phyloP scores from a whole-genome alignment of 2,113 vertebrate species.

The Dipodomys stephensi region DNA sequence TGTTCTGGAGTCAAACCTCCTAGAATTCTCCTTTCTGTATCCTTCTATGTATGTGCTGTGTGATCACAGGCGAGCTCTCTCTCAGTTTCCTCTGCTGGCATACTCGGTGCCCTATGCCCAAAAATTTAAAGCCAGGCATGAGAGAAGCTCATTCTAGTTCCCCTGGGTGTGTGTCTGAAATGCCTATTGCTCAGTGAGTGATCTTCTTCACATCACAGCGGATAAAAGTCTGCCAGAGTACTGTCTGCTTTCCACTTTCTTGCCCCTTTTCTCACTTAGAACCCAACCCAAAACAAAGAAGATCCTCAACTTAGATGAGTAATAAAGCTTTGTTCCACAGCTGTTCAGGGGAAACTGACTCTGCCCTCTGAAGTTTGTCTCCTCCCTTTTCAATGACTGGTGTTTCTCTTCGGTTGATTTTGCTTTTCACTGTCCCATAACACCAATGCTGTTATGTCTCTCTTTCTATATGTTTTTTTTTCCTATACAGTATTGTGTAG shows the following conservation, averaged over 20 bases:
- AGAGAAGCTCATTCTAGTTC: no score
- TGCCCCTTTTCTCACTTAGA: background rate
- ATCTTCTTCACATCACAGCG: rapidly evolving
- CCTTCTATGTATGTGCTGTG: no score
- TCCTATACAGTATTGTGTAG: background rate
- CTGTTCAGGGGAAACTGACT: no score
- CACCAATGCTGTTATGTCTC: no score
- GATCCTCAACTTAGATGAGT: background rate
- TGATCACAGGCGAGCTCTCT: background rate
- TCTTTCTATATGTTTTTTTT: background rate
- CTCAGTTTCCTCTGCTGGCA: background rate
- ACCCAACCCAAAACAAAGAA: background rate
- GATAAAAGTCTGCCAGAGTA: background rate
- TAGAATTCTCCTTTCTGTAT: background rate
- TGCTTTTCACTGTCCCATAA: background rate
- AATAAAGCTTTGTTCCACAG: background rate
- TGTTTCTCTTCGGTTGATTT: background rate
- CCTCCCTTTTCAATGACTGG: background rate
- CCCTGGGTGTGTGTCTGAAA: background rate
- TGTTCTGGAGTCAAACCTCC: background rate
- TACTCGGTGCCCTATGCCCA: rapidly evolving
- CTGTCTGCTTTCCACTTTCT: background rate
- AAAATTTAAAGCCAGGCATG: rapidly evolving
- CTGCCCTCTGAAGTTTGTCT: background rate
- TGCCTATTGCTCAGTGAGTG: rapidly evolving